Base-by-base conservation (phyloP, 1,140 invertebrate genomes). In the Drosophila nebulosa region DNA sequence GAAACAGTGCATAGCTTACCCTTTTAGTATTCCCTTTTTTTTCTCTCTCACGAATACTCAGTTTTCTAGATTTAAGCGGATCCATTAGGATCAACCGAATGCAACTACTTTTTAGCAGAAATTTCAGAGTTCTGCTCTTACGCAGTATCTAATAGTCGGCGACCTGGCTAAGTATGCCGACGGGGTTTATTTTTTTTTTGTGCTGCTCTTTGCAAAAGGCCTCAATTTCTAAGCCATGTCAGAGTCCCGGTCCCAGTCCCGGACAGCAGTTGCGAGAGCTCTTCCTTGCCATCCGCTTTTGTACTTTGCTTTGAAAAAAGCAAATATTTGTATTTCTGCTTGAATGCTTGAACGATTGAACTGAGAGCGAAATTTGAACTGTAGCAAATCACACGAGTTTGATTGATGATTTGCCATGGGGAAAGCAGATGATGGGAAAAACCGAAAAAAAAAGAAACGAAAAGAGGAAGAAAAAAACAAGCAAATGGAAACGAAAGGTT, bases 251-350 rank as follows among this genome's bases (percentile, higher is more conserved):
- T 46, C 30, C 30, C n/a, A 16, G 39, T 46, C 39, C 72, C 65
- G 69, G 71, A 74, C 71, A 74, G 62, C 52, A 74, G 62, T 74
- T 46, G 39, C 39, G 18, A 46, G 74, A 74, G 70, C 71, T 57
- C 69, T 67, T 30, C 35, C 56, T 26, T 36, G 10, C 32, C 12
- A 55, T 72, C 60, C 50, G 64, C 80, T 69, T 75, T 85, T 85
- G 76, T 83, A 85, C 72, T 85, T 76, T 75, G 72, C 59, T 46
- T 46, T 21, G 39, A 77, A 77, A 85, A 77, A 85, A 85, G 78
- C 83, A 86, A 86, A 86, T 86, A 86, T 86, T 86, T 86, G 83
- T 78, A 59, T 81, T 86, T 86, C 81, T 75, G 81, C 81, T 88
- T 75, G 81, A 88, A 86, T 81, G 78, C 58, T 74, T 81, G 83